A percentile compares a stretch with the other conserved stretches of the same genome.
Evolutionary conservation across 2,113 vertebrate species (phyloP).

Genomic region (Empidonax traillii): DNA sequence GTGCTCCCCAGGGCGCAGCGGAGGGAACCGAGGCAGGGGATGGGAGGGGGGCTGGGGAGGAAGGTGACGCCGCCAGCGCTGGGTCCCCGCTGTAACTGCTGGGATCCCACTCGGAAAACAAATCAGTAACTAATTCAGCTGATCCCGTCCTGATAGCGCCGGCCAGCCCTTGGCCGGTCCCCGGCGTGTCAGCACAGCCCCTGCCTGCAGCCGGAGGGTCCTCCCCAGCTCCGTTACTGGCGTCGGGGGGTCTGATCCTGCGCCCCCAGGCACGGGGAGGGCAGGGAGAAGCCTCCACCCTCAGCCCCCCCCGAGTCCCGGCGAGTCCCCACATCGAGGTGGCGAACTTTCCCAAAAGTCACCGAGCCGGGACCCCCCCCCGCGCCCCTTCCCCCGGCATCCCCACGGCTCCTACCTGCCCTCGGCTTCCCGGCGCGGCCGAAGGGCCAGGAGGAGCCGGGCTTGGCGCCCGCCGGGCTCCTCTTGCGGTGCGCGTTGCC

Average conservation of each 20-base stretch:
- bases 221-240: rapidly evolving
- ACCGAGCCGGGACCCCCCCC: rapidly evolving
- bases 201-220: background rate
- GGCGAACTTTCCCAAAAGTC: background rate
- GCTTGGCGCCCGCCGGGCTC: slow-evolving; percentile 74
- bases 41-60: background rate
- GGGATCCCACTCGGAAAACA: background rate
- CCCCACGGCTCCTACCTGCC: slow-evolving; percentile 75
- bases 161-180: background rate
- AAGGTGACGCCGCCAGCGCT: background rate
- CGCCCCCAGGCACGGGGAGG: rapidly evolving
- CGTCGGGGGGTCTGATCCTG: background rate
- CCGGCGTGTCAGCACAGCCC: background rate
- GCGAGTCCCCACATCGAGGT: background rate
- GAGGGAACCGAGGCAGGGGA: background rate
- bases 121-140: background rate
- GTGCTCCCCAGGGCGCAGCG: background rate
- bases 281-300: rapidly evolving
- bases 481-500: slow-evolving; percentile 89
- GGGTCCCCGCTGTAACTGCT: background rate
- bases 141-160: background rate
- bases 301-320: background rate
- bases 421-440: slow-evolving; percentile 71
- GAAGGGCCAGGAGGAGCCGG: slow-evolving; percentile 79
- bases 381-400: rapidly evolving